A percentile compares a stretch with the other conserved stretches of the same genome.
Evolutionary conservation across 2,113 vertebrate genomes (phyloP).

Genomic region (Centropus bengalensis): DNA sequence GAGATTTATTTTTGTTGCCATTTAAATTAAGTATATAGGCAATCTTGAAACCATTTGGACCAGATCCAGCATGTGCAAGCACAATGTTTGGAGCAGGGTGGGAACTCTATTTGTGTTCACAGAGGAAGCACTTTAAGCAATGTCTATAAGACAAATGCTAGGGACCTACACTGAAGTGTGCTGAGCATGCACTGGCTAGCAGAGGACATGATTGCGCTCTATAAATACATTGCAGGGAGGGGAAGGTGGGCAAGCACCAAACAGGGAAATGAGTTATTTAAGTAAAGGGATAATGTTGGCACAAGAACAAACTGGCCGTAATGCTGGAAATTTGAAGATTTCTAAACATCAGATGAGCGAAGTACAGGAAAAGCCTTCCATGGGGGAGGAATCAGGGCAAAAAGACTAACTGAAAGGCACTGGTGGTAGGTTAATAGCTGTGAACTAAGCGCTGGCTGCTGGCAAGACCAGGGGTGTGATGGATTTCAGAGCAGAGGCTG

Average conservation of each 20-base stretch:
- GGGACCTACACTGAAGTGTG: conserved; percentile 11
- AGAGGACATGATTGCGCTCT: neutral
- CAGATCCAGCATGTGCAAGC: neutral
- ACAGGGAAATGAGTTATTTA: conserved; percentile 62
- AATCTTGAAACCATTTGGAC: conserved; percentile 51
- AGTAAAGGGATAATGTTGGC: conserved; percentile 66
- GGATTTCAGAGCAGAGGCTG: neutral
- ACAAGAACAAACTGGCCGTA: conserved; percentile 48
- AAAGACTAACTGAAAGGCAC: neutral
- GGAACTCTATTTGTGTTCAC: conserved; percentile 32
- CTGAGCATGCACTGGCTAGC: neutral
- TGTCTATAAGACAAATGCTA: conserved; percentile 27
- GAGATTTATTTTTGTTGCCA: conserved; percentile 64
- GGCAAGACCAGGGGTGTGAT: conserved; percentile 2
- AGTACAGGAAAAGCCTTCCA: conserved; percentile 46
- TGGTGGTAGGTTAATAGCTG: neutral
- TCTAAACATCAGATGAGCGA: conserved; percentile 49
- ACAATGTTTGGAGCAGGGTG: conserved; percentile 45
- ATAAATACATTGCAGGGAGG: conserved; percentile 37
- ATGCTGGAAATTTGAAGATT: conserved; percentile 53
- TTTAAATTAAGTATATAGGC: conserved; percentile 58
- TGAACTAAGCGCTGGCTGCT: neutral
- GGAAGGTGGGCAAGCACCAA: neutral
- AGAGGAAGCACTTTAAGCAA: conserved; percentile 32
- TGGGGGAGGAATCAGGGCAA: neutral